A percentile compares a stretch with the other conserved stretches of the same genome.
Evolutionary conservation across 2,888 invertebrate genomes (phyloP).

Genomic region (Drosophila tripunctata): DNA sequence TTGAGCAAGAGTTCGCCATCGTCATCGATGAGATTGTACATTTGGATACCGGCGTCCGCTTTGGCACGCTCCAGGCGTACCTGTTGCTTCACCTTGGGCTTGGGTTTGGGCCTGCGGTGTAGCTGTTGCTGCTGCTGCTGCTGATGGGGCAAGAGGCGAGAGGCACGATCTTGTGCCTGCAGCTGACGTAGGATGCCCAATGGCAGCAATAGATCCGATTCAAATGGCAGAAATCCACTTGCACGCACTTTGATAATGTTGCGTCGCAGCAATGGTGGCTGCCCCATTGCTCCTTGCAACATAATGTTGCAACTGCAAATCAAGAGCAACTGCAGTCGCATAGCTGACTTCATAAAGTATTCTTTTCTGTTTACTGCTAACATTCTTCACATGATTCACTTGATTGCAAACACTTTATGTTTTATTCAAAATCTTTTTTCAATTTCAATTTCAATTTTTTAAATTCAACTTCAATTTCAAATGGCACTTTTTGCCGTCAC

Average conservation of each 20-base stretch:
- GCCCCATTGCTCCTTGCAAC: neutral
- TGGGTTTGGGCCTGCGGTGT: conserved; percentile 2
- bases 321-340: neutral
- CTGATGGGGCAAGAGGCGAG: conserved; percentile 20
- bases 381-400: conserved; percentile 1
- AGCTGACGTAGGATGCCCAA: conserved; percentile 60
- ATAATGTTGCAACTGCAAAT: neutral
- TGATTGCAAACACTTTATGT: conserved; percentile 10
- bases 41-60: conserved; percentile 39
- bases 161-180: conserved; percentile 61
- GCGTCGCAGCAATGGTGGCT: conserved; percentile 12
- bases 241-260: conserved; percentile 65
- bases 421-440: neutral
- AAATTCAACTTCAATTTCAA: conserved; percentile 8
- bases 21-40: conserved; percentile 69
- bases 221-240: conserved; percentile 67
- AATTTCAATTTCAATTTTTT: neutral
- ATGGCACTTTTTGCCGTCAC: conserved; percentile 17
- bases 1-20: conserved; percentile 68
- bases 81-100: conserved; percentile 42
- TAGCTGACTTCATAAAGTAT: neutral
- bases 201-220: conserved; percentile 64
- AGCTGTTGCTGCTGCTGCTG: neutral
- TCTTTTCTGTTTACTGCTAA: neutral
- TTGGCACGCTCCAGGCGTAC: conserved; percentile 59